Conservation (phyloP, 2,113 vertebrate genomes). For the Aegypius monachus region DNA sequence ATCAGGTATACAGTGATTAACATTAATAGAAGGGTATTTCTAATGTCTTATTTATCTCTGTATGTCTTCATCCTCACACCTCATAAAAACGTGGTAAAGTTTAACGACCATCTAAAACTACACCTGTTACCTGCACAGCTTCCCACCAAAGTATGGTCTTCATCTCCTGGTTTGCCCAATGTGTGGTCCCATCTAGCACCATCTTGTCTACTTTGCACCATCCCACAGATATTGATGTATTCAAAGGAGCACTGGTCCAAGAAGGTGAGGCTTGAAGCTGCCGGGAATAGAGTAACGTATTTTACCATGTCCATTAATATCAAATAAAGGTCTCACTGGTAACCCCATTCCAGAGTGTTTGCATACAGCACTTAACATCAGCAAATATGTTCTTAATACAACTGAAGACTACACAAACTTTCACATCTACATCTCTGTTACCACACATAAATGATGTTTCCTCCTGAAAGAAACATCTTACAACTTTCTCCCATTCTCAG, state of each 20-base stretch:
- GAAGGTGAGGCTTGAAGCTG: neutral
- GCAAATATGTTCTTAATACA: neutral
- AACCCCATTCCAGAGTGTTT: neutral
- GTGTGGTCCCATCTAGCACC: neutral
- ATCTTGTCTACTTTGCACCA: neutral
- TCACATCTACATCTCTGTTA: neutral
- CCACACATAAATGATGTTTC: neutral
- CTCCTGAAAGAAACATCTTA: neutral
- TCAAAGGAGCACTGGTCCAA: neutral
- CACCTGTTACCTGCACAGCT: neutral
- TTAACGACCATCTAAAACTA: neutral
- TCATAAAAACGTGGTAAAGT: neutral
- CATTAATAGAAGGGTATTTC: neutral
- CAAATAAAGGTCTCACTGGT: neutral
- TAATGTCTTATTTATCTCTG: neutral
- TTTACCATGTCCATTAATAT: neutral
- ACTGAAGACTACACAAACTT: neutral
- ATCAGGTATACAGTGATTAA: neutral
- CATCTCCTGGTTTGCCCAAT: neutral
- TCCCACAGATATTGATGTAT: neutral
- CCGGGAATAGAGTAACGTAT: neutral
- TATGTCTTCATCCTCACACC: neutral
- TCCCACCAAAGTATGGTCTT: neutral
- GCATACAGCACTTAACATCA: neutral
- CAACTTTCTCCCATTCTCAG: neutral